Base-by-base conservation (phyloP, 92 coral and sea anemone genomes). In the Porites rus region DNA sequence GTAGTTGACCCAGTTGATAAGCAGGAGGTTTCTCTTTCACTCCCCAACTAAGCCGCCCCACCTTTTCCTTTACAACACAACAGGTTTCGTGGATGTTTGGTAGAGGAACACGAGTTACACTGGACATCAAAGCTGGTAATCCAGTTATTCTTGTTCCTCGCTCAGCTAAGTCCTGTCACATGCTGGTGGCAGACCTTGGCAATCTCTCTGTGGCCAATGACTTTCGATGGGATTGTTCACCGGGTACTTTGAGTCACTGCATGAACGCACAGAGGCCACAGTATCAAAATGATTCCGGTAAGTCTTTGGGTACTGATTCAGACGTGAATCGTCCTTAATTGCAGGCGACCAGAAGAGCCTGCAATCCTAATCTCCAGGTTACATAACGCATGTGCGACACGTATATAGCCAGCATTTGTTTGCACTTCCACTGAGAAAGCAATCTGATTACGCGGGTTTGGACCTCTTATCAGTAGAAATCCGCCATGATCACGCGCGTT, bases 161-260 rank as follows among this genome's bases (percentile, higher is more conserved):
- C 82, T 95, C 99, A 0, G 94, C 99, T 16, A 95, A 91, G 73
- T 97, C 99, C 38, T 78, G 88, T 2, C 98, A 97, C 86, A 92
- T 97, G 91, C 89, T 97, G 65, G 99, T 97, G n/a, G 99, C 97
- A 51, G 96, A 95, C 77, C 99, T 97, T 51, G 99, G 99, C 31
- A 95, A 93, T 81, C 93, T 97, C 59, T 94, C 98, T 16, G 74
- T 97, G 31, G 72, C 71, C 19, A 97, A 97, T 79, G 81, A 85
- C 20, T 97, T 97, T 75, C 73, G 95, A 1, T 96, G 96, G 92
- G 97, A 92, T 78, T 96, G 93, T 69, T 87, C 94, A 1, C 89
- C 87, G 65, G 98, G 94, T 51, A 94, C 99, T 18, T 82, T 95
- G 70, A 65, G 73, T 8, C 74, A 88, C 88, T 78, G 84, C 38